Evolutionary conservation across 2,113 vertebrate genomes (phyloP).

Genomic region (Acanthochromis polyacanthus): DNA sequence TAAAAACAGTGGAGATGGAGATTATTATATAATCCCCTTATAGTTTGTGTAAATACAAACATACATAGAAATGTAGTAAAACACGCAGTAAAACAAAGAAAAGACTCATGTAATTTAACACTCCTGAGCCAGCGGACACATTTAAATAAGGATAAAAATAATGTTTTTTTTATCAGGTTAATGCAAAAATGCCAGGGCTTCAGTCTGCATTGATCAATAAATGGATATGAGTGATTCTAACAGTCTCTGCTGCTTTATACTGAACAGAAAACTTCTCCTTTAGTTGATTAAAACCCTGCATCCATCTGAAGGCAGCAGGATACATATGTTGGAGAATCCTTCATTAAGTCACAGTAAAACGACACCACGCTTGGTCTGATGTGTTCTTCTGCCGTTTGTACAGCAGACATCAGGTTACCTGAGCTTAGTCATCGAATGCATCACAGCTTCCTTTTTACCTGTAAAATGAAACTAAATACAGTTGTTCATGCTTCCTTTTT

Average conservation of each 20-base stretch:
- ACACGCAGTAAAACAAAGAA: too few species aligned
- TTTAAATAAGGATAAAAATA: too few species aligned
- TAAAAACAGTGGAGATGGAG: too few species aligned
- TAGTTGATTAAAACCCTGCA: conserved; percentile 1
- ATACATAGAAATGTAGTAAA: too few species aligned
- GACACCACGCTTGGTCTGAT: not conserved
- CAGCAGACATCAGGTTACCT: too few species aligned
- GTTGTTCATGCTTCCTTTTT: too few species aligned
- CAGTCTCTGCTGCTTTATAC: not conserved
- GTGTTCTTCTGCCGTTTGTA: not conserved
- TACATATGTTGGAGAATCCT: not conserved
- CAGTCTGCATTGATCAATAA: not conserved
- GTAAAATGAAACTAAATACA: not conserved
- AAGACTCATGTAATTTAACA: too few species aligned
- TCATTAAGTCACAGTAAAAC: not conserved
- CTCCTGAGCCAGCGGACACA: too few species aligned
- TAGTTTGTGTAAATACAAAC: too few species aligned
- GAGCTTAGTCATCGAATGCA: not conserved
- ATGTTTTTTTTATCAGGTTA: too few species aligned
- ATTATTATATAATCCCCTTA: too few species aligned
- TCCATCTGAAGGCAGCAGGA: conserved; percentile 1
- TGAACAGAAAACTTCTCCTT: not conserved
- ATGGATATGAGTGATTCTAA: not conserved
- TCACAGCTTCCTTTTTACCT: not conserved
- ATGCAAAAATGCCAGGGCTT: not conserved